Evolutionary conservation across 1,140 invertebrate species (phyloP), one percentile per base, ranked within the genome.

Genomic region (Sesamia nonagrioides): DNA sequence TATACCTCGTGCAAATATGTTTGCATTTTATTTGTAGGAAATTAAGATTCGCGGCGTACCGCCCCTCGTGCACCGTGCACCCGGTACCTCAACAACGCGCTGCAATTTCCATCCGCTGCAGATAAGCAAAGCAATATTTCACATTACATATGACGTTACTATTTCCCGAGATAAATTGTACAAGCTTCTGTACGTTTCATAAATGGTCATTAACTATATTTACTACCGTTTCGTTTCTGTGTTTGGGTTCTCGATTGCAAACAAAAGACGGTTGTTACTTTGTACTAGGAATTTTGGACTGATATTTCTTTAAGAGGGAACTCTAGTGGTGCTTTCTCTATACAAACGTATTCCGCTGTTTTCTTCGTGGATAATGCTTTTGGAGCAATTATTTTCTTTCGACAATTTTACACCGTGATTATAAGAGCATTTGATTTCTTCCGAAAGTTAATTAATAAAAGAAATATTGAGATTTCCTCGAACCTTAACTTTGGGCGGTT

Each of bases 11-110:
- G 52, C 66, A 72, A 72, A 78, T 63, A 77, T 84, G 82, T 88
- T 86, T 88, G 82, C 87, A 85, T 86, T 87, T 86, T 88, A 86
- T 86, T 71, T 85, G 75, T 80, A 77, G 78, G 78, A 86, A 88
- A 88, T 86, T 86, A 88, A 84, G 82, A 86, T 86, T 71, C 68
- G 50, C 68, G 48, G 68, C 50, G 33, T 17, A 42, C 61, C 50
- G 50, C 48, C 37, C 35, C 61, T 33, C 37, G 7, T 42, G 37
- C 17, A 18, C 27, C 48, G 33, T 18, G 48, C 68, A 35, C 48
- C 68, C 45, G 45, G 35, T 71, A 71, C 45, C 68, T 71, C 48
- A 54, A 78, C 79, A 78, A 76, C 69, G 76, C 79, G 63, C 75
- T 78, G 81, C 79, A 85, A 85, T 87, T 87, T 84, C 77, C 83